Base-by-base conservation (phyloP, 1,140 invertebrate species). In the Paramacrobiotus metropolitanus region DNA sequence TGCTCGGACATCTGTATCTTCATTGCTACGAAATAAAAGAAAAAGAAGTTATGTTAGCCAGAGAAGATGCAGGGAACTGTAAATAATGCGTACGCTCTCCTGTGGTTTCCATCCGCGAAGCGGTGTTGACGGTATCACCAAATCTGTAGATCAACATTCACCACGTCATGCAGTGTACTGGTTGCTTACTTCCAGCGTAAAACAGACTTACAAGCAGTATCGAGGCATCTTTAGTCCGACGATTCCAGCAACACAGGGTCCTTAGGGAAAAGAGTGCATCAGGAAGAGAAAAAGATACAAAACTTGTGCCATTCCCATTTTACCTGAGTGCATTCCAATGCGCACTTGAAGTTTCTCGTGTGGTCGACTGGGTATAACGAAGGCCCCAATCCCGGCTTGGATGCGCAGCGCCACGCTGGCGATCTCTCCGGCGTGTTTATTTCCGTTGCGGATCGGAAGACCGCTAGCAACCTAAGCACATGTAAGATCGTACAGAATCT, bases 121-220 rank as follows among this genome's bases (percentile, higher is more conserved):
- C 77, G 9, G 74, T 77, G 65, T 78, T 79, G 45, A 79, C 75
- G 1, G 75, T 77, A 63, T 79, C 77, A 1, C 78, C 81, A 66
- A 83, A 83, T 73, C 85, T 0, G 87, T 89, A 91, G 87, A 0
- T 88, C 87, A 66, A 92, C 9, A n/a, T 40, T 40, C 34, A 40
- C n/a, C n/a, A 40, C 34, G 34, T 40, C 34, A 40, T 9, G 34
- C 34, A 40, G 34, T 40, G 9, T n/a, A 9, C n/a, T 40, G 34
- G 34, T 40, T 40, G 34, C n/a, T 9, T 9, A 40, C 9, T 40
- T 9, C 34, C 9, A n/a, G 34, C 9, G 9, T n/a, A 9, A 40
- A 9, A 9, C 34, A 9, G 9, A 55, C 48, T 20, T 55, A 91
- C 20, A 83, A 71, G 66, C 81, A 82, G 68, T 82, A 82, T 15